Evolutionary conservation across 2,113 vertebrate species (phyloP).

Genomic region (Cygnus atratus): DNA sequence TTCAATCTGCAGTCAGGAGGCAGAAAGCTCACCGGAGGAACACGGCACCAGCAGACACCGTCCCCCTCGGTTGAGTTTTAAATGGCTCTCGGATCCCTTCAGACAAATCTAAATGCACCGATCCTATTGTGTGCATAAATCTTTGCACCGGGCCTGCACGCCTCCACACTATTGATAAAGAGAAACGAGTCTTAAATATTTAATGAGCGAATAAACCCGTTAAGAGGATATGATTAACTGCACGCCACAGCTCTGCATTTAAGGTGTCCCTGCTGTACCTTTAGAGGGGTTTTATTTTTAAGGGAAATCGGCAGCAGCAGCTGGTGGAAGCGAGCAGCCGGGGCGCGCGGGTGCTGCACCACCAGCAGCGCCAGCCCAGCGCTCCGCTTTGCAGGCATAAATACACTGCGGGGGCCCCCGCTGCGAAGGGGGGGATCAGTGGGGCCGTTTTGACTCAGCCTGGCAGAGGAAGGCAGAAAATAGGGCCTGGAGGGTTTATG

Average conservation of each 20-base stretch:
- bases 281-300: conserved; percentile 55
- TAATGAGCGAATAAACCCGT: conserved; percentile 77
- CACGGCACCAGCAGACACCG: not conserved
- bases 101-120: conserved; percentile 55
- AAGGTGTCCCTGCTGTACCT: conserved; percentile 54
- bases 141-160: conserved; percentile 63
- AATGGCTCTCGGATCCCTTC: conserved; percentile 37
- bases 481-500: not conserved
- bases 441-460: not conserved
- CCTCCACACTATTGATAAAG: conserved; percentile 75
- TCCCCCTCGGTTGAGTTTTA: conserved; percentile 31
- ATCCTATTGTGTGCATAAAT: conserved; percentile 66
- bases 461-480: not conserved
- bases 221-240: conserved; percentile 76
- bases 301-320: conserved; percentile 27
- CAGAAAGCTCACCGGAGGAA: not conserved
- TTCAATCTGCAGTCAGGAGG: not conserved
- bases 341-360: not conserved
- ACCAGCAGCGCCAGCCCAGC: not conserved
- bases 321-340: conserved; percentile 20
- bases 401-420: not conserved
- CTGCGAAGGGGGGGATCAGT: not conserved
- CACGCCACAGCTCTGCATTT: conserved; percentile 50
- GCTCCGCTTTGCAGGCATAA: not conserved
- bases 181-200: conserved; percentile 74